Percentiles rank a stretch among this genome's conserved stretches.
Conservation (phyloP, 2,113 vertebrate genomes). For the Lophotis ruficrista region DNA sequence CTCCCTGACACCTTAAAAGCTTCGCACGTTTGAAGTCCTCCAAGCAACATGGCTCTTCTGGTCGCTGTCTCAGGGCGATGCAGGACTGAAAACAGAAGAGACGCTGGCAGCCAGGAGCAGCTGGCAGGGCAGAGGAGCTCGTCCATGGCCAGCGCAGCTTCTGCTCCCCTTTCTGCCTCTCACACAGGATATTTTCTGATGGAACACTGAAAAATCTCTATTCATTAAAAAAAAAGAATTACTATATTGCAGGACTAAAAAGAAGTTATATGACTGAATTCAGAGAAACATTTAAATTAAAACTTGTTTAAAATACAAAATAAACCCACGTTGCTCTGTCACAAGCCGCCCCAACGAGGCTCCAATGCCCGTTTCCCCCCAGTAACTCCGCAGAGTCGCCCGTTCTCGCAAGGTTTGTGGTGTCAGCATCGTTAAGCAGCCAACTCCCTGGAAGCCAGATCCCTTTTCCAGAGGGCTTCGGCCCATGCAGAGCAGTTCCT, state of each 20-base stretch:
- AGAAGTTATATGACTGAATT: neutral
- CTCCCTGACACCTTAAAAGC: neutral
- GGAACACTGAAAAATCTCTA: neutral
- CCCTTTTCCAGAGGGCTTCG: neutral
- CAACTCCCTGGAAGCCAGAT: neutral
- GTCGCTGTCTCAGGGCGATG: neutral
- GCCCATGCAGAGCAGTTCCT: neutral
- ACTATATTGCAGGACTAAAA: neutral
- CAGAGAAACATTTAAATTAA: neutral
- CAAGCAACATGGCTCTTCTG: neutral
- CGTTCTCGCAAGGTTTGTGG: neutral
- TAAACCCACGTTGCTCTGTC: neutral
- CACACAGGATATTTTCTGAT: neutral
- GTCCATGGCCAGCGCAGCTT: fast-evolving
- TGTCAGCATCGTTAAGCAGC: fast-evolving
- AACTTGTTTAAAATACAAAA: neutral
- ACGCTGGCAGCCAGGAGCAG: neutral
- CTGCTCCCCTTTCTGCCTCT: neutral
- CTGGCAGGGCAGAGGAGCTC: neutral
- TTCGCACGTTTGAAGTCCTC: neutral
- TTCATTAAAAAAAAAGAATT: neutral
- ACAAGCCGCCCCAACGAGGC: neutral
- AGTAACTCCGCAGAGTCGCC: neutral
- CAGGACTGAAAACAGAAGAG: too few species aligned
- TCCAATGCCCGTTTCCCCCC: neutral